A percentile compares a stretch with the other conserved stretches of the same genome.
phyloP scores from a whole-genome alignment of 2,888 invertebrate species.

The Drosophila barbarae region DNA sequence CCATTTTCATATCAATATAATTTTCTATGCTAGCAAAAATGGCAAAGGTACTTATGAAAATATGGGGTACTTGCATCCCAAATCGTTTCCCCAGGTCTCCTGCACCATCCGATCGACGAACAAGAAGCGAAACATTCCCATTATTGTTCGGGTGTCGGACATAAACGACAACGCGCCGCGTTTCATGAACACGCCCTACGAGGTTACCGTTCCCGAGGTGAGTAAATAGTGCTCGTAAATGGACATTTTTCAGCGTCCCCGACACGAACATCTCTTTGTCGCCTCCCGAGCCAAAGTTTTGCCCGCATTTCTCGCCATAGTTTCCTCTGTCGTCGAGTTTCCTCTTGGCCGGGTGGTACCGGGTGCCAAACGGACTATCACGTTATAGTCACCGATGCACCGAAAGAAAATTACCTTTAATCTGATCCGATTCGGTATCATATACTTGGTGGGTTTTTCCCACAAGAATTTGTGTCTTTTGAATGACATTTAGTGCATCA shows the following conservation, averaged over 20 bases:
- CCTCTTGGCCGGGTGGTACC: background rate
- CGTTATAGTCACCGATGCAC: constrained; percentile 18
- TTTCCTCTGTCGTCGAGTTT: constrained; percentile 17
- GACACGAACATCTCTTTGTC: constrained; percentile 40
- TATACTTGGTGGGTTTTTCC: background rate
- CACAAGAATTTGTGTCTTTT: constrained; percentile 2
- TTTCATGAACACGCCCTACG: constrained; percentile 91
- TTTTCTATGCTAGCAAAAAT: constrained; percentile 1
- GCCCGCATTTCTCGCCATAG: constrained; percentile 33
- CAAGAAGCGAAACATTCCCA: constrained; percentile 91
- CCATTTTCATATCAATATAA: constrained; percentile 11
- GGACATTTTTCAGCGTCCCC: constrained; percentile 29
- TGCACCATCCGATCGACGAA: constrained; percentile 90
- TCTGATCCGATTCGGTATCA: background rate
- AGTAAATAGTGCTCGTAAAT: constrained; percentile 67
- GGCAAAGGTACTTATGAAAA: constrained; percentile 8
- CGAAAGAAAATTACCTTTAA: background rate
- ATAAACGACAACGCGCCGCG: constrained; percentile 93
- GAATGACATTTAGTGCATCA: constrained; percentile 7
- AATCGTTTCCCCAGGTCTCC: constrained; percentile 83
- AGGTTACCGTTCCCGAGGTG: constrained; percentile 92
- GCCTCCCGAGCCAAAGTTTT: constrained; percentile 25
- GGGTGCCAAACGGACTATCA: constrained; percentile 32
- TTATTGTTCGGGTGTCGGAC: constrained; percentile 93
- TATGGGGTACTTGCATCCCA: constrained; percentile 1